Evolutionary conservation across 37 sponge, comb jelly and placozoan species (phyloP).

Genomic region (Bolinopsis microptera): DNA sequence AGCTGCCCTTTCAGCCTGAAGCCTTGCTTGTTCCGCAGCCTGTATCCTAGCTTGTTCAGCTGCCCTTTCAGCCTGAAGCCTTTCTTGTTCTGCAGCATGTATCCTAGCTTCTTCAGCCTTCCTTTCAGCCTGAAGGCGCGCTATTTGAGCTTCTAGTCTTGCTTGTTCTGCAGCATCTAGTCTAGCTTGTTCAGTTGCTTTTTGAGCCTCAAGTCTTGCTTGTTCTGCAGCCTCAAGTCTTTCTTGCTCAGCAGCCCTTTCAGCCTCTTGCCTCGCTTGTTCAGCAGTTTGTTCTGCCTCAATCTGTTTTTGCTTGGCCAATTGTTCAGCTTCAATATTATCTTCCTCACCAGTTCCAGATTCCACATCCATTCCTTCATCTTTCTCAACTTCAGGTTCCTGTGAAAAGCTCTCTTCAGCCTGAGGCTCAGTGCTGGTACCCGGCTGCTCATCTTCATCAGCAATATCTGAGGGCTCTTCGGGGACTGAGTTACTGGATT

Average conservation of each 20-base stretch:
- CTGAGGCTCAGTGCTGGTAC: background rate
- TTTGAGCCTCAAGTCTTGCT: background rate
- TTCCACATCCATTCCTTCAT: background rate
- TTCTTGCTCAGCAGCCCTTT: constrained; percentile 13
- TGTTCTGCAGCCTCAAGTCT: constrained; percentile 3
- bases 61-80: background rate
- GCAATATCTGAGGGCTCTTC: background rate
- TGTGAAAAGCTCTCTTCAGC: background rate
- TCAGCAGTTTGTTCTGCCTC: constrained; percentile 5
- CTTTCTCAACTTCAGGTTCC: background rate
- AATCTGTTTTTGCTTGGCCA: background rate
- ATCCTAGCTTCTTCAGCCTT: background rate
- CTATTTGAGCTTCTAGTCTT: background rate
- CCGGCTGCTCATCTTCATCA: background rate
- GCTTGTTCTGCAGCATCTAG: background rate
- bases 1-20: background rate
- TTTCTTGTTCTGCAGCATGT: background rate
- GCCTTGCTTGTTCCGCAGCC: background rate
- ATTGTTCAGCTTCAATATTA: background rate
- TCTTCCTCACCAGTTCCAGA: background rate
- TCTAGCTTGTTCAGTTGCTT: background rate
- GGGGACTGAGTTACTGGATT: background rate
- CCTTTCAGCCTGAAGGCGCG: background rate
- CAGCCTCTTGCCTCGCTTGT: constrained; percentile 20
- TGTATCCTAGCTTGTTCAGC: background rate